Percentiles rank a stretch among this genome's conserved stretches.
Evolutionary conservation across 2,113 vertebrate species (phyloP).

Genomic region (Bos javanicus): DNA sequence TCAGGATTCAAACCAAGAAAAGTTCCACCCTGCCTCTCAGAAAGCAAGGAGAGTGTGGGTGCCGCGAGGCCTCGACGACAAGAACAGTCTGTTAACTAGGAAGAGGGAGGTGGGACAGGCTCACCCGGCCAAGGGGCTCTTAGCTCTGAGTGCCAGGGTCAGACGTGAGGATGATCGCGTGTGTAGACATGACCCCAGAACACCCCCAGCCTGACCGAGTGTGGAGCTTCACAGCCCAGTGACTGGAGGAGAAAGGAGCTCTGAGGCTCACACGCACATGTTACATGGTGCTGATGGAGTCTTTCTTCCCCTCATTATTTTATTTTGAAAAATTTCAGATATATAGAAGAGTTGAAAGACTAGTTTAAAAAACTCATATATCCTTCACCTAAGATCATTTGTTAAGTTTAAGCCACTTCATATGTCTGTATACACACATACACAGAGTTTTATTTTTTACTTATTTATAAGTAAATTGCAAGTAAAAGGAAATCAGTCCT

Average conservation of each 20-base stretch:
- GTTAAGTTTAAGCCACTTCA: neutral
- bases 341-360: neutral
- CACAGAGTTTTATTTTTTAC: neutral
- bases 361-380: neutral
- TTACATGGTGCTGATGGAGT: neutral
- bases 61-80: neutral
- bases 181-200: neutral
- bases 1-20: neutral
- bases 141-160: neutral
- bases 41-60: neutral
- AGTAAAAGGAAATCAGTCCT: neutral
- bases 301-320: neutral
- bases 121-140: neutral
- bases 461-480: neutral
- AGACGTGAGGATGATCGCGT: neutral
- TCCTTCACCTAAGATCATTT: neutral
- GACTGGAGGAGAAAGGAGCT: neutral
- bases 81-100: neutral
- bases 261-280: neutral
- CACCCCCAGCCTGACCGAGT: neutral
- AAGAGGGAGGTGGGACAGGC: neutral
- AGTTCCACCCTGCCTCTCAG: neutral
- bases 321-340: neutral
- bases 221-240: neutral
- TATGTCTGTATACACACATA: neutral